These are phyloP conservation scores for Lissonota sp. DNA, from an alignment of 2,888 invertebrate species.

Conservation along the genomic window DNA sequence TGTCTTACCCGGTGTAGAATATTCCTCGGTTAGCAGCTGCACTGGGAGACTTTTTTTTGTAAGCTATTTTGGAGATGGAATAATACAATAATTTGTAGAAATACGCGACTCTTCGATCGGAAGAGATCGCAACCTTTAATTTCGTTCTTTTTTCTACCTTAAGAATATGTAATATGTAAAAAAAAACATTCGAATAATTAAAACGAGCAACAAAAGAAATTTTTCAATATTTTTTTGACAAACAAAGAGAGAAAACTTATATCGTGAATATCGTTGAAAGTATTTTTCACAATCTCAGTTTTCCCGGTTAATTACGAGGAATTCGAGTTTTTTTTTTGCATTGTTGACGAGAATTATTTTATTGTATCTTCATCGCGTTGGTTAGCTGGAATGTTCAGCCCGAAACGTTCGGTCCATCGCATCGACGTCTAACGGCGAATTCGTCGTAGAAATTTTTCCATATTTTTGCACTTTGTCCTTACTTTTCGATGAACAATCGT, in stretches of 20 bases:
- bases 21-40: too few species aligned
- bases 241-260: neutral
- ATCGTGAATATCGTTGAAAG: neutral
- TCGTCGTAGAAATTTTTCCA: conserved; percentile 39
- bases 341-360: neutral
- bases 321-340: neutral
- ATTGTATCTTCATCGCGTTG: conserved; percentile 42
- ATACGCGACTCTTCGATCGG: conserved; percentile 51
- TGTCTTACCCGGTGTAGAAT: too few species aligned
- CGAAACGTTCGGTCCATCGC: conserved; percentile 63
- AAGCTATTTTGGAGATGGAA: conserved; percentile 3
- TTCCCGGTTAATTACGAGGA: neutral
- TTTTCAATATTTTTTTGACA: neutral
- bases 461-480: conserved; percentile 49
- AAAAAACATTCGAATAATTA: conserved; percentile 14
- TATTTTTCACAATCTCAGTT: conserved; percentile 12
- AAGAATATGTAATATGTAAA: conserved; percentile 43
- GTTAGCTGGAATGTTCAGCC: conserved; percentile 65
- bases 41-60: too few species aligned
- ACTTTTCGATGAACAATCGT: conserved; percentile 27
- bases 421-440: conserved; percentile 52
- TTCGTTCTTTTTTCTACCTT: conserved; percentile 46
- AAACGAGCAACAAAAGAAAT: conserved; percentile 19
- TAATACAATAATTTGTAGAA: conserved; percentile 44
- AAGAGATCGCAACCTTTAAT: conserved; percentile 49